A percentile compares a stretch with the other conserved stretches of the same genome.
phyloP scores from a whole-genome alignment of 2,797 vertebrate species.

The Onychomys torridus region DNA sequence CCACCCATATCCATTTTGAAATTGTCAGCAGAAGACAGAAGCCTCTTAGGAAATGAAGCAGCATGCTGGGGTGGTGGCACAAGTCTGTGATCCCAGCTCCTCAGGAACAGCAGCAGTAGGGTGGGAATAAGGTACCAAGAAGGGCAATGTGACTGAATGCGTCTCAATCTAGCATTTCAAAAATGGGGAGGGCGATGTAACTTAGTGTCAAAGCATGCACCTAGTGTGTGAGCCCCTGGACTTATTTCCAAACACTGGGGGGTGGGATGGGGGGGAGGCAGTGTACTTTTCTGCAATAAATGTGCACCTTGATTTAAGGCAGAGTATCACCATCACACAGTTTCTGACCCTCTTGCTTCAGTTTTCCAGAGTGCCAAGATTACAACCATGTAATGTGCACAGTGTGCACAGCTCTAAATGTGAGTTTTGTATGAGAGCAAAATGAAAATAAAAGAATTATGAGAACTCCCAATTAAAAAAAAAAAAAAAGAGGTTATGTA shows the following conservation, averaged over 20 bases:
- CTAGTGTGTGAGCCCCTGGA: not conserved
- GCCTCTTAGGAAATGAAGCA: not conserved
- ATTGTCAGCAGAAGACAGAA: not conserved
- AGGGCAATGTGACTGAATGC: not conserved
- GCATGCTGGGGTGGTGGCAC: not conserved
- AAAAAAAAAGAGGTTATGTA: no score
- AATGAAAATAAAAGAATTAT: not conserved
- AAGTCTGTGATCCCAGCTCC: not conserved
- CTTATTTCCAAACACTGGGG: not conserved
- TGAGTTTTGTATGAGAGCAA: not conserved
- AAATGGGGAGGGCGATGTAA: not conserved
- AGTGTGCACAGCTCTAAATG: not conserved
- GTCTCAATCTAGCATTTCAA: not conserved
- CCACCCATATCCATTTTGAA: not conserved
- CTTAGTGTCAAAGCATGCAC: not conserved
- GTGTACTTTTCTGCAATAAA: not conserved
- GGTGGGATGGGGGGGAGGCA: not conserved
- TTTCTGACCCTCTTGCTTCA: not conserved
- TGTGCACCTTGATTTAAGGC: not conserved
- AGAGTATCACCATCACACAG: not conserved
- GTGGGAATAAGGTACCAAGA: not conserved
- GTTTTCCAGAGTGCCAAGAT: not conserved
- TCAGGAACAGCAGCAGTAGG: not conserved
- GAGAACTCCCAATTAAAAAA: conserved; percentile 18
- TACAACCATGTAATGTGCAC: not conserved